Conservation (phyloP, 2,888 invertebrate genomes). For the Criorhina ranunculi region DNA sequence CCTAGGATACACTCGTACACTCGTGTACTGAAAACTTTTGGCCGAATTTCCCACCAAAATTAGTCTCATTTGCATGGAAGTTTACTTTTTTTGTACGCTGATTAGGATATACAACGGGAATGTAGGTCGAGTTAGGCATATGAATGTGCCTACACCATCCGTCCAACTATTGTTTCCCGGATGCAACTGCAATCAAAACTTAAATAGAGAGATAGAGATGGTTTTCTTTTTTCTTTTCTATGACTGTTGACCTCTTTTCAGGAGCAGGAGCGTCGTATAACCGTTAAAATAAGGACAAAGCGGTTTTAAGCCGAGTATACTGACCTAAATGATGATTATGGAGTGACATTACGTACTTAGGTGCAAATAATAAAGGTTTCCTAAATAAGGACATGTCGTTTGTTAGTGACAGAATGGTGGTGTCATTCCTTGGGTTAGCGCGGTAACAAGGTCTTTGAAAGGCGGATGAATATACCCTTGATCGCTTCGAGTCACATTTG, state of each 20-base stretch:
- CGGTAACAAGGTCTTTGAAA: too few relatives aligned
- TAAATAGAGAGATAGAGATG: too few relatives aligned
- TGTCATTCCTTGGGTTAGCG: too few relatives aligned
- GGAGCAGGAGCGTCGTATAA: not conserved
- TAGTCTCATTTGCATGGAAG: slow-evolving; percentile 46
- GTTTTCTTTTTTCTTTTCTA: slow-evolving; percentile 2
- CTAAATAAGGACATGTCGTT: too few relatives aligned
- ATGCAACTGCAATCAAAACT: slow-evolving; percentile 51
- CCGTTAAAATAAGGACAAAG: not conserved
- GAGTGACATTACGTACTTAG: too few relatives aligned
- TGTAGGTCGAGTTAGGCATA: slow-evolving; percentile 57
- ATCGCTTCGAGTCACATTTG: too few relatives aligned
- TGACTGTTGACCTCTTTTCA: slow-evolving; percentile 43
- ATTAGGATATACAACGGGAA: slow-evolving; percentile 66
- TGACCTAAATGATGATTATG: not conserved
- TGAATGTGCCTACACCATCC: slow-evolving; percentile 12
- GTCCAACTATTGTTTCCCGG: slow-evolving; percentile 58
- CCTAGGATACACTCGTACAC: slow-evolving; percentile 34
- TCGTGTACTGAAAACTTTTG: slow-evolving; percentile 23
- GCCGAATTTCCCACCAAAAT: slow-evolving; percentile 51
- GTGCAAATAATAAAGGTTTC: too few relatives aligned
- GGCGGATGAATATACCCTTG: too few relatives aligned
- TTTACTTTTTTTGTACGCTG: slow-evolving; percentile 38
- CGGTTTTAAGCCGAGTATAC: not conserved
- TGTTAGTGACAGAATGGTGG: too few relatives aligned